Percentiles rank a stretch among this genome's conserved stretches.
Evolutionary conservation across 2,113 vertebrate genomes (phyloP).

Genomic region (Naja naja): DNA sequence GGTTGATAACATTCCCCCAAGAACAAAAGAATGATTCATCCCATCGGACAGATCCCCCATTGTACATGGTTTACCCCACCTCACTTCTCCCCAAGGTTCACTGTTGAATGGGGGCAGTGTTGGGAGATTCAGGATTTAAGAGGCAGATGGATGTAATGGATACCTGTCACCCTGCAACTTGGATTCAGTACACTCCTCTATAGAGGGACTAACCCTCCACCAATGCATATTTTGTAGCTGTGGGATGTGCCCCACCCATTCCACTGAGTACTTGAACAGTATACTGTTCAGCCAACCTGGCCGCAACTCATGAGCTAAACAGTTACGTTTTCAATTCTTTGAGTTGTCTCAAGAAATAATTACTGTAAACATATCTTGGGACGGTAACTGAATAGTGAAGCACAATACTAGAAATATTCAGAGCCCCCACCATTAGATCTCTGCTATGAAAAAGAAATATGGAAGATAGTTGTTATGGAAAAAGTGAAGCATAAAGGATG

Average conservation of each 20-base stretch:
- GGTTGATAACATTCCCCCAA: neutral
- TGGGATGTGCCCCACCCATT: neutral
- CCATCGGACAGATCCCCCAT: constrained; percentile 17
- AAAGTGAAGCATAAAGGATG: neutral
- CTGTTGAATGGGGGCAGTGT: constrained; percentile 31
- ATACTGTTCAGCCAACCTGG: neutral
- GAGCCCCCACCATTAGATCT: neutral
- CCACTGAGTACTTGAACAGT: neutral
- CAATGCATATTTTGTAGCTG: neutral
- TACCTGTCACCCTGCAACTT: neutral
- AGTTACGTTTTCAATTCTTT: neutral
- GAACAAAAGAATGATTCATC: constrained; percentile 27
- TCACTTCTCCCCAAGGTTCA: constrained; percentile 4
- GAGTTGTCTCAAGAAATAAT: neutral
- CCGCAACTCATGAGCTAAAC: neutral
- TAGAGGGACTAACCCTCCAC: neutral
- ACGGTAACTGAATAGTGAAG: neutral
- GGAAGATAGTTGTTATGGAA: neutral
- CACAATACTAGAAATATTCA: neutral
- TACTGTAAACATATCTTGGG: neutral
- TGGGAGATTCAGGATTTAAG: constrained; percentile 19
- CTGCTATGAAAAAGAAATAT: neutral
- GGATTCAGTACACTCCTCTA: neutral
- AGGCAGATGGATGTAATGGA: constrained; percentile 12
- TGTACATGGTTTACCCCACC: constrained; percentile 7